Evolutionary conservation across 2,888 invertebrate genomes (phyloP).

Genomic region (Hetaerina titia): DNA sequence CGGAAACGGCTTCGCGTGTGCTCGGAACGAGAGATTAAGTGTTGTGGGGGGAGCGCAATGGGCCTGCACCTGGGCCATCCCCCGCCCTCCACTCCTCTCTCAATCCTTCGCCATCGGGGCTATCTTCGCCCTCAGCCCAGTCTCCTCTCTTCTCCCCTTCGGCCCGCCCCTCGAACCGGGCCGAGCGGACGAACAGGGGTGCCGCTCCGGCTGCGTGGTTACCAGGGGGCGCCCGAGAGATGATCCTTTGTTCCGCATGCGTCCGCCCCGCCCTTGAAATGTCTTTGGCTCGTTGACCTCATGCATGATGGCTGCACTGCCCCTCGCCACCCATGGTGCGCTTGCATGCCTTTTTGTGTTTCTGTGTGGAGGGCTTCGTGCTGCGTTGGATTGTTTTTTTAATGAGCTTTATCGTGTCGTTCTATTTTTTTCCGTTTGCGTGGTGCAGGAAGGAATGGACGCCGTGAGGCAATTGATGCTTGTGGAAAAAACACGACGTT

Average conservation of each 20-base stretch:
- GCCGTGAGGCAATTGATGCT: too few species aligned
- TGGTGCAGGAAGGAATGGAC: too few species aligned
- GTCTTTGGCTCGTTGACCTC: not conserved
- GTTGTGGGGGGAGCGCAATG: too few species aligned
- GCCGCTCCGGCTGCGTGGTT: constrained; percentile 12
- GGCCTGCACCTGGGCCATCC: not conserved
- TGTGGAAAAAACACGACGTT: too few species aligned
- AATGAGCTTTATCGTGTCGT: too few species aligned
- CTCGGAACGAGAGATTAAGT: too few species aligned
- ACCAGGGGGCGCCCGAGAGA: not conserved
- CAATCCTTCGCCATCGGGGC: too few species aligned
- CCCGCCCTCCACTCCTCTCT: not conserved
- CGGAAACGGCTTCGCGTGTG: too few species aligned
- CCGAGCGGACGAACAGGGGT: not conserved
- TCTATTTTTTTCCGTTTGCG: too few species aligned
- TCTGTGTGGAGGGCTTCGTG: too few species aligned
- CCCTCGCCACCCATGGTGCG: not conserved
- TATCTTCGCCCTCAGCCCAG: not conserved
- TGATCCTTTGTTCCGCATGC: not conserved
- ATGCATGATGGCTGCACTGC: not conserved
- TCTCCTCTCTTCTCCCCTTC: not conserved
- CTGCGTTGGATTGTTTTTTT: too few species aligned
- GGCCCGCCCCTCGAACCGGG: not conserved
- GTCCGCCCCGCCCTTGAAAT: not conserved
- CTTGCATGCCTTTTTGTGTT: not conserved